Conservation (phyloP, 2,888 invertebrate species). For the Thymelicus lineola region DNA sequence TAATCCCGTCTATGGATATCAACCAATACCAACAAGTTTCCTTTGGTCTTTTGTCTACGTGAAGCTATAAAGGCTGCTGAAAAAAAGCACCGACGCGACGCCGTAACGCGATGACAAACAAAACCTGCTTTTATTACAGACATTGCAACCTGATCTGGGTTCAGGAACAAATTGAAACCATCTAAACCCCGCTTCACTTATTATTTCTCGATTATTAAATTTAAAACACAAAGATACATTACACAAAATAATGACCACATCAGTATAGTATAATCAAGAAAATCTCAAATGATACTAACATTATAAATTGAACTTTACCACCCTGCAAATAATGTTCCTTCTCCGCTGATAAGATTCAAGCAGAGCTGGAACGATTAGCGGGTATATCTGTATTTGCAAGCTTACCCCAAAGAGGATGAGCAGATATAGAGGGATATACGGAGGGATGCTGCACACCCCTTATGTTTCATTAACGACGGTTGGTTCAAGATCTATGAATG, state of each 20-base stretch:
- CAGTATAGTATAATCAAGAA: conserved; percentile 24
- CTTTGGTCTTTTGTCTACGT: too few relatives aligned
- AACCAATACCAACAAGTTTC: too few relatives aligned
- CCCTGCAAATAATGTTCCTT: conserved; percentile 30
- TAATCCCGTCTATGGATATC: too few relatives aligned
- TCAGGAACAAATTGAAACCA: too few relatives aligned
- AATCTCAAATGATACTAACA: not conserved
- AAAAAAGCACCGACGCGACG: too few relatives aligned
- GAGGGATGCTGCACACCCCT: conserved; percentile 75
- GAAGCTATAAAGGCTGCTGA: too few relatives aligned
- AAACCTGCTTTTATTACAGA: too few relatives aligned
- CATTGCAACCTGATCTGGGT: too few relatives aligned
- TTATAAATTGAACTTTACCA: not conserved
- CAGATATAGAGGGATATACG: conserved; percentile 62
- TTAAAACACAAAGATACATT: conserved; percentile 22
- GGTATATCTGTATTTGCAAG: conserved; percentile 63
- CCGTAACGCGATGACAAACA: too few relatives aligned
- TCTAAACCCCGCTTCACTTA: not conserved
- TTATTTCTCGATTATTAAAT: conserved; percentile 3
- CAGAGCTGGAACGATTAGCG: conserved; percentile 57
- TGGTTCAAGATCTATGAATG: conserved; percentile 52
- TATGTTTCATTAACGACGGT: conserved; percentile 83
- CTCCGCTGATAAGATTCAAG: conserved; percentile 36
- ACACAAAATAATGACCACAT: conserved; percentile 24
- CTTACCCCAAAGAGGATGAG: conserved; percentile 62